phyloP scores from a whole-genome alignment of 2,888 invertebrate genomes.

The Drosophila anceps region DNA sequence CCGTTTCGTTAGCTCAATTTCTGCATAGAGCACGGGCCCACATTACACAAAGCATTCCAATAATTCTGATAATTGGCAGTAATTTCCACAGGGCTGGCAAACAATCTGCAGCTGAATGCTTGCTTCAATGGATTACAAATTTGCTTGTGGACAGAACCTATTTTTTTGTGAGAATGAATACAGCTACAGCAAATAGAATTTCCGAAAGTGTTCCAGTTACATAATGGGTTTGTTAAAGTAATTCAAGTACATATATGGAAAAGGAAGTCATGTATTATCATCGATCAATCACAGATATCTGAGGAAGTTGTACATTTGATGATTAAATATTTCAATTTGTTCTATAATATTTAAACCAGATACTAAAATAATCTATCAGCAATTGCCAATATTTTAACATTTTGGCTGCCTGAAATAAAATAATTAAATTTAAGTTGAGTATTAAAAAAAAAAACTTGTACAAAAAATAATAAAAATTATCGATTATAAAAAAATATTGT shows the following conservation, averaged over 20 bases:
- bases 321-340: too few relatives aligned
- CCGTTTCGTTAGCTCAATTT: conserved; percentile 46
- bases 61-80: conserved; percentile 26
- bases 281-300: background rate
- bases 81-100: conserved; percentile 22
- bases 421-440: too few relatives aligned
- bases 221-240: background rate
- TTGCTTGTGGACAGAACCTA: background rate
- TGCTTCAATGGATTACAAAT: conserved; percentile 15
- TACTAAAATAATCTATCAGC: too few relatives aligned
- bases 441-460: too few relatives aligned
- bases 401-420: too few relatives aligned
- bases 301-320: too few relatives aligned
- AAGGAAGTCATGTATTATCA: background rate
- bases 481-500: too few relatives aligned
- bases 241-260: background rate
- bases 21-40: conserved; percentile 15
- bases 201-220: background rate
- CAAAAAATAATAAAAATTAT: too few relatives aligned
- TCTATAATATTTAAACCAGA: too few relatives aligned
- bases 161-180: background rate
- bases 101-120: conserved; percentile 1
- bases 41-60: conserved; percentile 40
- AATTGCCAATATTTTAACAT: too few relatives aligned
- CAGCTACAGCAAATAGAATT: background rate